These are phyloP conservation scores for Elachura formosa DNA, from an alignment of 2,113 vertebrate species.

Conservation along the genomic window DNA sequence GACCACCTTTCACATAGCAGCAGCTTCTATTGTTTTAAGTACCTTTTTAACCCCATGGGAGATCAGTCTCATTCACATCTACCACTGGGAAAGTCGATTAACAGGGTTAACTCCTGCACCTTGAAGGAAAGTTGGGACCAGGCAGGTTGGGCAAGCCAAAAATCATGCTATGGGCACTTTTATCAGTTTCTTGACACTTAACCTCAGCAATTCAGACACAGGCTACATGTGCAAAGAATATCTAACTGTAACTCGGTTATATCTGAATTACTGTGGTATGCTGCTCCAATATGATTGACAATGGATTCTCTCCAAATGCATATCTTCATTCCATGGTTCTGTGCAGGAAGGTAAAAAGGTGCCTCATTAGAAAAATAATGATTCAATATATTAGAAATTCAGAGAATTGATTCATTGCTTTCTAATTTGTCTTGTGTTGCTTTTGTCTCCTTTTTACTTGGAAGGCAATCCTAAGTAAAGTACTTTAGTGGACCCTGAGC, in stretches of 20 bases:
- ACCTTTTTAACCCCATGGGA: not conserved
- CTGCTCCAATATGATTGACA: not conserved
- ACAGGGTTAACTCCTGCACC: not conserved
- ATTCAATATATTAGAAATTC: not conserved
- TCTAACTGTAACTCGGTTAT: accelerated
- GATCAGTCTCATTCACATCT: not conserved
- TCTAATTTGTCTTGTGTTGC: not conserved
- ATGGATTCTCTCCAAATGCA: not conserved
- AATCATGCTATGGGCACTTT: not conserved
- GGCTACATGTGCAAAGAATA: not conserved
- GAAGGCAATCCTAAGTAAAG: not conserved
- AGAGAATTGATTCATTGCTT: not conserved
- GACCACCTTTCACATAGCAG: not conserved
- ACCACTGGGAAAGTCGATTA: not conserved
- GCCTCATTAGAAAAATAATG: accelerated
- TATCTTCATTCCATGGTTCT: not conserved
- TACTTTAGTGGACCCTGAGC: too few relatives aligned
- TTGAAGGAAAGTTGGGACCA: not conserved
- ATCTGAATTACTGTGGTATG: not conserved
- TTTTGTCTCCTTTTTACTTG: not conserved
- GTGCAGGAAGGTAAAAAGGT: not conserved
- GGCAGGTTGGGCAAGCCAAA: not conserved
- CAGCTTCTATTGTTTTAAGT: not conserved
- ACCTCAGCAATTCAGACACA: not conserved
- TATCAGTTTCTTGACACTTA: not conserved